A percentile compares a stretch with the other conserved stretches of the same genome.
Evolutionary conservation across 2,888 invertebrate genomes (phyloP).

Genomic region (Mythimna pallens): DNA sequence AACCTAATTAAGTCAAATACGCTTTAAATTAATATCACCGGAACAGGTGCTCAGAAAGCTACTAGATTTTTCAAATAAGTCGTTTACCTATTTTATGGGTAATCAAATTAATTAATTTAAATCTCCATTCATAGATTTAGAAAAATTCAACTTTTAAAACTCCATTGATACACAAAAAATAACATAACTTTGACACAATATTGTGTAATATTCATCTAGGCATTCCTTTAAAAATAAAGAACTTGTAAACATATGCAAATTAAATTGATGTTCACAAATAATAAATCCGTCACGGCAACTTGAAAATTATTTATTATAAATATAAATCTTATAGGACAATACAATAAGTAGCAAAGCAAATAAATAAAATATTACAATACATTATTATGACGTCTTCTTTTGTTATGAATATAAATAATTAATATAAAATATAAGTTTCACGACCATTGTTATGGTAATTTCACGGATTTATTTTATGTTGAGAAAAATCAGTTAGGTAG

Average conservation of each 20-base stretch:
- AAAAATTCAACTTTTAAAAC: neutral
- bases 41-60: conserved; percentile 27
- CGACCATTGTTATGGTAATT: conserved; percentile 61
- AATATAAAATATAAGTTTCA: conserved; percentile 43
- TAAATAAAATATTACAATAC: conserved; percentile 18
- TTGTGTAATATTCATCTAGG: neutral
- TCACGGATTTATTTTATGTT: conserved; percentile 39
- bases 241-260: conserved; percentile 23
- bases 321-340: conserved; percentile 56
- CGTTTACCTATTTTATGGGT: conserved; percentile 34
- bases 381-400: conserved; percentile 50
- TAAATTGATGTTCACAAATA: conserved; percentile 17
- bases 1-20: conserved; percentile 11
- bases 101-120: conserved; percentile 15
- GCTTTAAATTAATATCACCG: conserved; percentile 28
- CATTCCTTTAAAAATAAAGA: conserved; percentile 6
- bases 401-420: conserved; percentile 45
- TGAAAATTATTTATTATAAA: conserved; percentile 39
- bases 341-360: conserved; percentile 37
- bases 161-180: conserved; percentile 2
- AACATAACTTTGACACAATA: neutral
- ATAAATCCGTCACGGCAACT: conserved; percentile 49
- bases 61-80: conserved; percentile 11
- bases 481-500: conserved; percentile 53
- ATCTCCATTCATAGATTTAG: conserved; percentile 23